These are phyloP conservation scores for Oeneis ivallda DNA, from an alignment of 2,888 invertebrate species.

Conservation along the genomic window DNA sequence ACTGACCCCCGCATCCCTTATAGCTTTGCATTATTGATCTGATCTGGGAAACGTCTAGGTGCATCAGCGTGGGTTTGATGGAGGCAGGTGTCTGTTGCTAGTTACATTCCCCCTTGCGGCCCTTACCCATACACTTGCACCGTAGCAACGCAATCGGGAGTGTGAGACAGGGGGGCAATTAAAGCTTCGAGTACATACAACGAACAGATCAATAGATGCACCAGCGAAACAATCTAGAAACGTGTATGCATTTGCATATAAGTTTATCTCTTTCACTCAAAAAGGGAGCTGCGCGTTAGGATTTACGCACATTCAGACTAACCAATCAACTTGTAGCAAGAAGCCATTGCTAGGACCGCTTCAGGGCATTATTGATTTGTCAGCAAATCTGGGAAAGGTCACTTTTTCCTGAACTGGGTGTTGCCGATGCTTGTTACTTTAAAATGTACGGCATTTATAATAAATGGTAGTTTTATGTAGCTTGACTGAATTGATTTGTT, in stretches of 20 bases:
- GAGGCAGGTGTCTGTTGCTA: slow-evolving; percentile 3
- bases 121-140: slow-evolving; percentile 18
- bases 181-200: not conserved
- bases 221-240: slow-evolving; percentile 13
- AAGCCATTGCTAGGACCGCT: slow-evolving; percentile 2
- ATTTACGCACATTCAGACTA: slow-evolving; percentile 12
- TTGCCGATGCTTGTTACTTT: not conserved
- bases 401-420: not conserved
- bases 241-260: slow-evolving; percentile 26
- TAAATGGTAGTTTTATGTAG: not conserved
- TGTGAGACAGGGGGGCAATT: slow-evolving; percentile 7
- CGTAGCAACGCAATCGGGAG: slow-evolving; percentile 11
- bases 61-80: slow-evolving; percentile 12
- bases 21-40: slow-evolving; percentile 24
- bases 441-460: not conserved
- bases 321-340: not conserved
- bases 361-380: slow-evolving; percentile 29
- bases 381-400: not conserved
- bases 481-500: too few relatives aligned
- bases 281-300: slow-evolving; percentile 18
- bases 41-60: slow-evolving; percentile 9
- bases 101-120: not conserved
- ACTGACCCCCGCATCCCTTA: not conserved
- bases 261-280: slow-evolving; percentile 20
- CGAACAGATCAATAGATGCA: slow-evolving; percentile 27